Evolutionary conservation across 2,888 invertebrate species (phyloP).

Genomic region (Apamea monoglypha): DNA sequence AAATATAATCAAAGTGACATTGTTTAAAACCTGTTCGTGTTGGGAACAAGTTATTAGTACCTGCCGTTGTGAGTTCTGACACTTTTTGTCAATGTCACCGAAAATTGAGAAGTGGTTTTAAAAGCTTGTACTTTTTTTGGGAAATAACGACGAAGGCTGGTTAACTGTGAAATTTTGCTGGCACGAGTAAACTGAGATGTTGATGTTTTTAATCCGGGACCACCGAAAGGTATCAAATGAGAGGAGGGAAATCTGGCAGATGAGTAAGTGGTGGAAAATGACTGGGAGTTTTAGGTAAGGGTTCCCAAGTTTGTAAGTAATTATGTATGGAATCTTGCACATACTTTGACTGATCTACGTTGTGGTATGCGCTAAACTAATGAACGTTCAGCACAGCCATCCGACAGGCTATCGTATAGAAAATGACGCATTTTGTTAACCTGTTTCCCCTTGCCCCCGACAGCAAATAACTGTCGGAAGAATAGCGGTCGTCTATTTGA

Average conservation of each 20-base stretch:
- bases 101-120: conserved; percentile 17
- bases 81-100: conserved; percentile 41
- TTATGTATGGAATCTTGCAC: neutral
- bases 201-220: neutral
- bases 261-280: neutral
- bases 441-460: neutral
- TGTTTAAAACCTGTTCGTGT: conserved; percentile 30
- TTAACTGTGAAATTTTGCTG: neutral
- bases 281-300: neutral
- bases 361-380: neutral
- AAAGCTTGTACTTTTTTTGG: conserved; percentile 12
- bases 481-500: neutral
- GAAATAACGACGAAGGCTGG: neutral
- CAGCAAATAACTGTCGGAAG: neutral
- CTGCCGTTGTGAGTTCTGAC: conserved; percentile 1
- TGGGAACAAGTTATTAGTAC: conserved; percentile 35
- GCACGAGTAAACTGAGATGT: neutral
- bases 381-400: neutral
- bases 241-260: neutral
- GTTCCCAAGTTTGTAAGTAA: neutral
- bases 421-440: neutral
- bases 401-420: neutral
- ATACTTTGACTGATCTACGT: neutral
- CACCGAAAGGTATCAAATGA: neutral
- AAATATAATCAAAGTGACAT: conserved; percentile 17